phyloP scores from a whole-genome alignment of 2,797 vertebrate genomes.

The Muraenolepis orangiensis region DNA sequence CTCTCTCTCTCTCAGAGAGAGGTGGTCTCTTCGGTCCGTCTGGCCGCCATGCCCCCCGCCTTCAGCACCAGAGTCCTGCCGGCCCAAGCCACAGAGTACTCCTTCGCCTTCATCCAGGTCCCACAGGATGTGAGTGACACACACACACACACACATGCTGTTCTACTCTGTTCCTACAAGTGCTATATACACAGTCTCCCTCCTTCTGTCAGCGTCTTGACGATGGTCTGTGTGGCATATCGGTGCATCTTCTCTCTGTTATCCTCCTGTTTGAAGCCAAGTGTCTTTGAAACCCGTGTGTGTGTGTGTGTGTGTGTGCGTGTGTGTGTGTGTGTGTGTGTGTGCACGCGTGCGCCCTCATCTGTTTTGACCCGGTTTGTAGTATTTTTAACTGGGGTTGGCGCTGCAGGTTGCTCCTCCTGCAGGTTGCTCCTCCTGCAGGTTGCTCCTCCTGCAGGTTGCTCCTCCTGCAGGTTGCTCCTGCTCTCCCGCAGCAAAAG shows the following conservation, averaged over 20 bases:
- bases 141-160: slow-evolving; percentile 1
- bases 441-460: no score
- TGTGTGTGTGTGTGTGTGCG: slow-evolving; percentile 6
- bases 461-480: no score
- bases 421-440: no score
- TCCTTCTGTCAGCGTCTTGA: background rate
- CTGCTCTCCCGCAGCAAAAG: no score
- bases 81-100: slow-evolving; percentile 89
- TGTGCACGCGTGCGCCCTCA: background rate
- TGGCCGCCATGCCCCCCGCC: slow-evolving; percentile 84
- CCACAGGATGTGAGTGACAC: slow-evolving; percentile 88
- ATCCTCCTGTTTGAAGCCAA: slow-evolving; percentile 46
- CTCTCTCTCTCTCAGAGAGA: slow-evolving; percentile 79
- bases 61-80: slow-evolving; percentile 85
- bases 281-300: slow-evolving; percentile 38
- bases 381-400: background rate
- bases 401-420: background rate
- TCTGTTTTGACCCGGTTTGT: background rate
- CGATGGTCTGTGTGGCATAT: background rate
- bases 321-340: slow-evolving; percentile 12
- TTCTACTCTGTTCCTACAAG: no score
- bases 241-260: slow-evolving; percentile 8
- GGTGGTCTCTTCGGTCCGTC: slow-evolving; percentile 80
- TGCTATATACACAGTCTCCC: background rate
- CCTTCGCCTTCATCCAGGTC: slow-evolving; percentile 92